These are phyloP conservation scores for Sminthopsis crassicaudata DNA, from an alignment of 2,113 vertebrate species.

Conservation along the genomic window DNA sequence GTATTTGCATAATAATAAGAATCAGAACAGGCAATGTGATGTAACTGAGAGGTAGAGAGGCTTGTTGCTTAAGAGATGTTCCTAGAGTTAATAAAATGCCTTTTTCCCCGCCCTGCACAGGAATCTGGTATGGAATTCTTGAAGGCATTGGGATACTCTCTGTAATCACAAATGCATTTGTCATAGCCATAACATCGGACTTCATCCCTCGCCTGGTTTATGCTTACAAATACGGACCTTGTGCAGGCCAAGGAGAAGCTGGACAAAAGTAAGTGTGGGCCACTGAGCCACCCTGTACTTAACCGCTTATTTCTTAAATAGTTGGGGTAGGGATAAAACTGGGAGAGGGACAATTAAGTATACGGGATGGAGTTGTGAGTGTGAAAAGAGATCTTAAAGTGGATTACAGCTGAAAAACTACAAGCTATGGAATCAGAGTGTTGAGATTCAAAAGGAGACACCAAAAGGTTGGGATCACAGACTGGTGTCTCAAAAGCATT, in stretches of 20 bases:
- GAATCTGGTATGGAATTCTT: constrained; percentile 97
- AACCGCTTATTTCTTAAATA: neutral
- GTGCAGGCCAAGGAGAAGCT: constrained; percentile 91
- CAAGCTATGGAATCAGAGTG: neutral
- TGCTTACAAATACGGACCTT: constrained; percentile 96
- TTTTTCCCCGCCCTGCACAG: too few relatives aligned
- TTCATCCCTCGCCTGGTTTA: constrained; percentile 98
- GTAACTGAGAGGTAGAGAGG: neutral
- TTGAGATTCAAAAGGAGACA: too few relatives aligned
- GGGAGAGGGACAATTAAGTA: neutral
- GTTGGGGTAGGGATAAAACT: neutral
- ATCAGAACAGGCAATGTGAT: neutral
- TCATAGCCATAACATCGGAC: constrained; percentile 97
- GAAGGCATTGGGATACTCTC: constrained; percentile 97
- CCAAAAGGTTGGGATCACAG: too few relatives aligned
- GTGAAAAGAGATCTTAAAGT: neutral
- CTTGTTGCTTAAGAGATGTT: constrained; percentile 21
- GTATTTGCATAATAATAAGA: neutral
- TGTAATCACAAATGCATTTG: constrained; percentile 97
- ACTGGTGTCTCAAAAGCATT: too few relatives aligned
- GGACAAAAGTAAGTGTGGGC: constrained; percentile 90
- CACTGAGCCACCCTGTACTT: neutral
- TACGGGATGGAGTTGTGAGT: neutral
- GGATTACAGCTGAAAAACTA: neutral
- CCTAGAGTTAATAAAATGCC: constrained; percentile 62